Evolutionary conservation across 2,797 vertebrate genomes (phyloP).

Genomic region (Furcifer pardalis): DNA sequence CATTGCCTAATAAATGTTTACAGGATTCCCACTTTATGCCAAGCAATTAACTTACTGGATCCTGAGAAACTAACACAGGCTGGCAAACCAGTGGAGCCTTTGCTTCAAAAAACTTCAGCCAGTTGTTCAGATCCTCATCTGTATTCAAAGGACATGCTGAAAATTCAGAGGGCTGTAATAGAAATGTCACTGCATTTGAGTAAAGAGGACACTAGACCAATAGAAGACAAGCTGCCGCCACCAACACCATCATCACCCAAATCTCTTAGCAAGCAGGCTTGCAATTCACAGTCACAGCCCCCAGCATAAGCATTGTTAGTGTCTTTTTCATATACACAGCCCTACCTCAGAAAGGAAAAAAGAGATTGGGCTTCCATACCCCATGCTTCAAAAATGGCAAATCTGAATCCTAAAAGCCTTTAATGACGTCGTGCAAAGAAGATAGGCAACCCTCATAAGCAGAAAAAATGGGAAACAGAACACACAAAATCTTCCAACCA

Average conservation of each 20-base stretch:
- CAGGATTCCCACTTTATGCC: no score
- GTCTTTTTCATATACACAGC: not conserved
- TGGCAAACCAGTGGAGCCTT: slow-evolving; percentile 92
- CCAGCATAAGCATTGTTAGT: not conserved
- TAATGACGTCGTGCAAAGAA: no score
- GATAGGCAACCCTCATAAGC: not conserved
- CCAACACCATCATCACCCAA: not conserved
- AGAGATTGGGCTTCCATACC: not conserved
- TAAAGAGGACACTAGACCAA: not conserved
- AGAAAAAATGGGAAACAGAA: not conserved
- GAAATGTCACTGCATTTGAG: not conserved
- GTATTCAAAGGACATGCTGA: slow-evolving; percentile 88
- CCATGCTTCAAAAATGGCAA: not conserved
- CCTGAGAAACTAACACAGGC: slow-evolving; percentile 92
- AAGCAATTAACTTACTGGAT: slow-evolving; percentile 85
- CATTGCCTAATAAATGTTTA: not conserved
- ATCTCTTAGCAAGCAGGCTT: not conserved
- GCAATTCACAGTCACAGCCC: not conserved
- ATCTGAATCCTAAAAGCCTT: not conserved
- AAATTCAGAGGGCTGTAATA: slow-evolving; percentile 88
- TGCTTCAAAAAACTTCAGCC: slow-evolving; percentile 94
- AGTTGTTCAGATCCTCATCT: slow-evolving; percentile 88
- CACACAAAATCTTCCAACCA: no score
- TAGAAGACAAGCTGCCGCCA: not conserved
- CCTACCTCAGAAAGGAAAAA: not conserved